Evolutionary conservation across 2,888 invertebrate species (phyloP).

Genomic region (Lathronympha strigana): DNA sequence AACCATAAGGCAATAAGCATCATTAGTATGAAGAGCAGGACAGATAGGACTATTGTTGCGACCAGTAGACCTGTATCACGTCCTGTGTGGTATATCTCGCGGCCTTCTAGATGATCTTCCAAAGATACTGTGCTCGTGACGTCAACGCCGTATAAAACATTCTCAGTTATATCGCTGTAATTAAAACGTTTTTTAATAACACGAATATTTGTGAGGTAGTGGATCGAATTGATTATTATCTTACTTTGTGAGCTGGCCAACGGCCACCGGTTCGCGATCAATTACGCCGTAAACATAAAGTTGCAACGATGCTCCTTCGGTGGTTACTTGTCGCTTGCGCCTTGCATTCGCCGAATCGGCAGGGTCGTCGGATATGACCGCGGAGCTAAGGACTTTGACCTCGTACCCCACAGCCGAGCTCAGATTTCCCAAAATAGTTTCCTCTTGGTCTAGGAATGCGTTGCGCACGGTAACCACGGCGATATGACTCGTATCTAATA

Average conservation of each 20-base stretch:
- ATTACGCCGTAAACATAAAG: constrained; percentile 71
- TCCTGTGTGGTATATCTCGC: constrained; percentile 58
- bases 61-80: constrained; percentile 70
- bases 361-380: constrained; percentile 62
- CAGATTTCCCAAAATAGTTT: constrained; percentile 58
- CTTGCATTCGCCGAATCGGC: constrained; percentile 49
- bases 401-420: constrained; percentile 67
- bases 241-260: constrained; percentile 64
- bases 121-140: constrained; percentile 65
- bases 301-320: constrained; percentile 59
- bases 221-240: constrained; percentile 42
- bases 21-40: constrained; percentile 69
- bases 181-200: constrained; percentile 27
- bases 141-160: constrained; percentile 55
- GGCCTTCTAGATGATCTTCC: constrained; percentile 71
- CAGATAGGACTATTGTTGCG: constrained; percentile 70
- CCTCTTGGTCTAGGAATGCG: constrained; percentile 71
- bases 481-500: constrained; percentile 69
- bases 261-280: constrained; percentile 63
- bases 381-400: constrained; percentile 69
- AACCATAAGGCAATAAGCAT: constrained; percentile 63
- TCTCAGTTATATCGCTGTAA: constrained; percentile 70
- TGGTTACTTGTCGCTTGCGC: constrained; percentile 50
- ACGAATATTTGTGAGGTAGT: constrained; percentile 31
- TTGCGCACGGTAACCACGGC: constrained; percentile 70